phyloP scores from a whole-genome alignment of 2,888 invertebrate genomes.

The Acanthococcus lagerstroemiae region DNA sequence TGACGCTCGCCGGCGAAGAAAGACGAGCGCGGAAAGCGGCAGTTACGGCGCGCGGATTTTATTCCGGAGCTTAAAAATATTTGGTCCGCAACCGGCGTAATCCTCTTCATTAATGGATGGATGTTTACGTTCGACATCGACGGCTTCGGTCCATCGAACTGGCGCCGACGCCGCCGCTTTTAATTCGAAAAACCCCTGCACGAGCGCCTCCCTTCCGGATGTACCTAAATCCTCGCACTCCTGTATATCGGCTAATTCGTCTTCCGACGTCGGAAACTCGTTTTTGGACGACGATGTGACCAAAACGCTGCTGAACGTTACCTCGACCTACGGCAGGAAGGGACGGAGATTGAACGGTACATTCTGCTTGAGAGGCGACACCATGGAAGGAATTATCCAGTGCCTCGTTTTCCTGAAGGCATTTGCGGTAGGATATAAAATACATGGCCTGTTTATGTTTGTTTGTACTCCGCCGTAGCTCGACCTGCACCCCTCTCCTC shows the following conservation, averaged over 20 bases:
- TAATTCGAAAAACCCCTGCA: not conserved
- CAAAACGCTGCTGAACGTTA: constrained; percentile 56
- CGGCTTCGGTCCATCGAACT: not conserved
- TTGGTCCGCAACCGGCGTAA: too few relatives aligned
- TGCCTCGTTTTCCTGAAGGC: constrained; percentile 86
- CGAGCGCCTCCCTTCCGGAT: constrained; percentile 38
- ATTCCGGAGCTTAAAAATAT: too few relatives aligned
- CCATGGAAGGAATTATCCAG: constrained; percentile 88
- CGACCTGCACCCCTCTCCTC: too few relatives aligned
- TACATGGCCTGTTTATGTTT: too few relatives aligned
- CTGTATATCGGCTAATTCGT: constrained; percentile 26
- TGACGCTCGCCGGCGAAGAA: too few relatives aligned
- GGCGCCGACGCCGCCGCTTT: constrained; percentile 1
- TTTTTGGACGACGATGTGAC: constrained; percentile 42
- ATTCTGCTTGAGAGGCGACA: constrained; percentile 80
- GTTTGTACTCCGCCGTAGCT: too few relatives aligned
- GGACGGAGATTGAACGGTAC: constrained; percentile 69
- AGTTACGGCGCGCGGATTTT: too few relatives aligned
- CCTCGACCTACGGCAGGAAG: constrained; percentile 57
- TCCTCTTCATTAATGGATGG: constrained; percentile 1
- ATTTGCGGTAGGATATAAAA: constrained; percentile 77
- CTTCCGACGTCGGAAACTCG: not conserved
- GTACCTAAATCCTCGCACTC: constrained; percentile 27
- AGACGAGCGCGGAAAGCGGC: too few relatives aligned
- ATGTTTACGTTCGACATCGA: constrained; percentile 5